Evolutionary conservation across 2,113 vertebrate species (phyloP), one percentile per base, ranked within the genome.

Genomic region (Dendropsophus ebraccatus): DNA sequence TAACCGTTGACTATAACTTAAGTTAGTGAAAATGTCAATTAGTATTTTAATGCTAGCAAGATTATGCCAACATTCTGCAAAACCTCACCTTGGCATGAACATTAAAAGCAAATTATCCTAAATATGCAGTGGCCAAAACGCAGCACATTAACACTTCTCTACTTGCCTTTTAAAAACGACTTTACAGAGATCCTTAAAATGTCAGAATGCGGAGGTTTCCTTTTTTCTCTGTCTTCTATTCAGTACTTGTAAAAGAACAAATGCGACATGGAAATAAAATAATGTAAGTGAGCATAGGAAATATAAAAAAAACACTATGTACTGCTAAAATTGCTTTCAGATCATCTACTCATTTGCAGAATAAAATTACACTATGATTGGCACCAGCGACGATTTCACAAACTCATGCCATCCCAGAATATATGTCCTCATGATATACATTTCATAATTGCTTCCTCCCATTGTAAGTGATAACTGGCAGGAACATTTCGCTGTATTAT

Each of bases 131-230:
- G 49, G 81, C 67, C 67, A 73, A 83, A 56, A 72, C 30, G 50
- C 49, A 73, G 12, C 50, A 83, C 81, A 73, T 83, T 73, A 83
- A 83, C 67, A 72, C 81, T 72, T 37, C 28, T 56, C 13, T 35
- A 70, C 50, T 83, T 83, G 67, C 67, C 81, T 72, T 35, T 83
- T 83, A 83, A 83, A 81, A 83, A 56, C 28, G 19, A 83, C 67
- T 83, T 73, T 83, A 72, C 30, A 37, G 81, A 83, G 25, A 73
- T 83, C 67, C 67, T 56, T 70, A 83, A 72, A 83, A 56, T 83
- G 49, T 70, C 50, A 52, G 9, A 56, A 73, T 72, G n/a, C 50
- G 37, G 67, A 41, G 28, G 11, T 54, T 54, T 54, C n/a, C n/a
- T 41, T 25, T 83, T 73, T 52, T 54, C 54, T 50, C 41, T 52